Conservation (phyloP, 1,140 invertebrate species). For the Rhagoletis pomonella region DNA sequence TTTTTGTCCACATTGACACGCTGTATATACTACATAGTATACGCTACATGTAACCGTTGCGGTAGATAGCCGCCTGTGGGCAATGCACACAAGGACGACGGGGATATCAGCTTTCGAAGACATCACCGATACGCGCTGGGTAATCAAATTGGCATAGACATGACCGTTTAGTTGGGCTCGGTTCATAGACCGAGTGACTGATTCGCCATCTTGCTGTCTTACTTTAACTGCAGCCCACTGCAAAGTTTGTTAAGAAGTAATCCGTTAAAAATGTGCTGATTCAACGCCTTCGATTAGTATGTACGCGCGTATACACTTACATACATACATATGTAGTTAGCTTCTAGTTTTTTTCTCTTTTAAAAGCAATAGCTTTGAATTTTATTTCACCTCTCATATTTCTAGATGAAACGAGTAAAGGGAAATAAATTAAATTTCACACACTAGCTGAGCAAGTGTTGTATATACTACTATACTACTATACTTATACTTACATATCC, state of each 20-base stretch:
- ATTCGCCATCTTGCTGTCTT: neutral
- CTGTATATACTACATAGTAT: too few species aligned
- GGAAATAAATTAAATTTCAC: neutral
- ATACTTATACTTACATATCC: too few species aligned
- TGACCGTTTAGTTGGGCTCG: neutral
- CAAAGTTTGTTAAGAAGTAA: neutral
- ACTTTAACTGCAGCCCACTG: neutral
- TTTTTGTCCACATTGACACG: neutral
- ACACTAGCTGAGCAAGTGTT: too few species aligned
- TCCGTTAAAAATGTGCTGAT: neutral
- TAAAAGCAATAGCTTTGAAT: too few species aligned
- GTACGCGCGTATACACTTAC: neutral
- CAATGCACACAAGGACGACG: too few species aligned
- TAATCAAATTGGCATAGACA: slow-evolving; percentile 46
- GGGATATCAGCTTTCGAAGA: neutral
- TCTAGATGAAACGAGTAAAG: neutral
- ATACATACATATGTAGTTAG: neutral
- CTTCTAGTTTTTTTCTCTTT: neutral
- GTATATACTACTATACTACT: too few species aligned
- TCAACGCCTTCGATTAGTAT: neutral
- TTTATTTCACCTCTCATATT: neutral
- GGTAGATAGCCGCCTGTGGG: neutral
- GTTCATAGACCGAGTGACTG: neutral
- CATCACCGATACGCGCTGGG: neutral
- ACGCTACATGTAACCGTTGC: neutral